Base-by-base conservation (phyloP, 2,113 vertebrate species). In the Takifugu bimaculatus region DNA sequence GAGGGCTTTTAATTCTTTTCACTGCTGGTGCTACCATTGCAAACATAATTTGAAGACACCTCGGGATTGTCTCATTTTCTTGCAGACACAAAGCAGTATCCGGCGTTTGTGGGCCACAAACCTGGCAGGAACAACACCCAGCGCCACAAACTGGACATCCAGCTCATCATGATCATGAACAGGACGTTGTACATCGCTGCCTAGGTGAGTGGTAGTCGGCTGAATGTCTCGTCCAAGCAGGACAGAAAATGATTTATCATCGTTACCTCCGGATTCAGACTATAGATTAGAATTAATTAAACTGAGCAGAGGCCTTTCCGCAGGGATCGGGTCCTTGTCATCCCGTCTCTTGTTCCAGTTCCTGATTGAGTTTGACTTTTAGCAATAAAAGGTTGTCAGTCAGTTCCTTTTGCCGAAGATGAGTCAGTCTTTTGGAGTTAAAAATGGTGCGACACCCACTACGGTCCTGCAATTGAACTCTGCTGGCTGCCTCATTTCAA, bases 11-110 rank as follows among this genome's bases (percentile, higher is more conserved):
- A 39, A 39, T 39, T 39, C 35, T 39, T 39, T 39, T 39, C 35
- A 35, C 2, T 35, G 32, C 32, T 1, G 11, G 35, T 39, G 35
- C 35, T 39, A 39, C 35, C 4, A 11, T 11, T 39, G 35, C 35
- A 6, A 2, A 10, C 11, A 10, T 39, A 32, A 32, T 32, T 32
- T 32, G 29, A 32, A 3, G 7, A 3, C 3, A 2, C 35, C 7
- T 39, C 35, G 11, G 35, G 35, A 10, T 39, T 11, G 35, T 39
- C 1, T 39, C 35, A 11, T 39, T 50, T 60, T 27, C 35, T 70
- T 72, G 10, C 92, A 98, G 97, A 97, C 89, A 98, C 97, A 77
- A 98, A 93, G 92, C 97, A 98, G 87, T 99, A 98, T 91, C 96
- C 96, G 26, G 94, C 93, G 55, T 99, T 99, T 82, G 94, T 98